Conservation (phyloP, 2,113 vertebrate species). For the Crotophaga sulcirostris region DNA sequence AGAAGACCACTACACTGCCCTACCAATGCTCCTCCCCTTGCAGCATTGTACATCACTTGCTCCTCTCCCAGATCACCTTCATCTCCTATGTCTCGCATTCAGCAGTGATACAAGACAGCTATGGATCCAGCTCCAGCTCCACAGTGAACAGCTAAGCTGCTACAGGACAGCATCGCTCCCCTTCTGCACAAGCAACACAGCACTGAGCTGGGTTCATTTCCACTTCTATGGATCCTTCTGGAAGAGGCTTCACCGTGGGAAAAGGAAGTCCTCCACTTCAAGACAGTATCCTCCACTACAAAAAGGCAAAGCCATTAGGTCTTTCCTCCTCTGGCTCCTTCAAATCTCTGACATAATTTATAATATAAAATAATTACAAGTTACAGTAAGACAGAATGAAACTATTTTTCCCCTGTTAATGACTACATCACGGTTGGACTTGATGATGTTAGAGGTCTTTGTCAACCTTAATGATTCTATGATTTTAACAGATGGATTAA, state of each 20-base stretch:
- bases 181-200: not conserved
- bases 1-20: too few relatives aligned
- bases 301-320: not conserved
- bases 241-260: not conserved
- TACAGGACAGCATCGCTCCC: not conserved
- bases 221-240: not conserved
- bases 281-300: not conserved
- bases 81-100: not conserved
- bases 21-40: fast-evolving
- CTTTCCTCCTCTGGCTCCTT: not conserved
- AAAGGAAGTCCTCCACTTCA: not conserved
- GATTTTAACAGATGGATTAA: not conserved
- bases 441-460: too few relatives aligned
- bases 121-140: not conserved
- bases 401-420: not conserved
- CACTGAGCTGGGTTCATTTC: not conserved
- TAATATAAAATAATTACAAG: not conserved
- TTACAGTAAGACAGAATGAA: not conserved
- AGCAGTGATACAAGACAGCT: not conserved
- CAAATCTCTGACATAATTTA: not conserved
- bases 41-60: not conserved
- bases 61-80: not conserved
- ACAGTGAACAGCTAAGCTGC: not conserved
- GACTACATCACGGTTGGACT: not conserved
- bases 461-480: too few relatives aligned